Conservation (phyloP, 2,113 vertebrate species). For the Orycteropus afer region DNA sequence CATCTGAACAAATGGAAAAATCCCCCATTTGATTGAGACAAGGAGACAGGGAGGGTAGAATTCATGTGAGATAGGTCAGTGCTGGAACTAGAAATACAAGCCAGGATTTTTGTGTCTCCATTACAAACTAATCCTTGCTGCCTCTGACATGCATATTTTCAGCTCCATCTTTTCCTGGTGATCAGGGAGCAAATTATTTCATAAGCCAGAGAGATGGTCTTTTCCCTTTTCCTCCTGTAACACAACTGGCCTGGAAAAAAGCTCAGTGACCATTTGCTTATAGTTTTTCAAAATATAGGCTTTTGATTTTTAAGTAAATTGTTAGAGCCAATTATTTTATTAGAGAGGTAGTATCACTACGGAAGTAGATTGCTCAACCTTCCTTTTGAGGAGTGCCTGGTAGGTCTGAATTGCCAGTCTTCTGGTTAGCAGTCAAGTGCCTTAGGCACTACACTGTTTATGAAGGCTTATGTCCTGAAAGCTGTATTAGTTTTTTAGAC, state of each 20-base stretch:
- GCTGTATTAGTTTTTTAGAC: neutral
- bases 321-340: constrained; percentile 28
- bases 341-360: neutral
- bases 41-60: neutral
- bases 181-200: constrained; percentile 38
- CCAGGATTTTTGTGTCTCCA: neutral
- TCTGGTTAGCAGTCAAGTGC: too few species aligned
- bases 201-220: neutral
- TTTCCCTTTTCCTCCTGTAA: neutral
- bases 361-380: too few species aligned
- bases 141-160: neutral
- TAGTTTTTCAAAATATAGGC: constrained; percentile 28
- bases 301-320: constrained; percentile 41
- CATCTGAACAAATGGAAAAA: constrained; percentile 36
- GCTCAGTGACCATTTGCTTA: neutral
- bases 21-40: neutral
- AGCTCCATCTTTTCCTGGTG: neutral
- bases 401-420: too few species aligned
- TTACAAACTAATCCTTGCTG: neutral
- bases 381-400: too few species aligned
- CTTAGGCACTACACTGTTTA: too few species aligned
- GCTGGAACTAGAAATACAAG: constrained; percentile 27
- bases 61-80: constrained; percentile 3
- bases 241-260: neutral
- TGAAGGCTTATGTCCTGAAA: neutral